Percentiles rank a stretch among this genome's conserved stretches.
phyloP scores from a whole-genome alignment of 2,888 invertebrate genomes.

The Dicranocentrus wangi region DNA sequence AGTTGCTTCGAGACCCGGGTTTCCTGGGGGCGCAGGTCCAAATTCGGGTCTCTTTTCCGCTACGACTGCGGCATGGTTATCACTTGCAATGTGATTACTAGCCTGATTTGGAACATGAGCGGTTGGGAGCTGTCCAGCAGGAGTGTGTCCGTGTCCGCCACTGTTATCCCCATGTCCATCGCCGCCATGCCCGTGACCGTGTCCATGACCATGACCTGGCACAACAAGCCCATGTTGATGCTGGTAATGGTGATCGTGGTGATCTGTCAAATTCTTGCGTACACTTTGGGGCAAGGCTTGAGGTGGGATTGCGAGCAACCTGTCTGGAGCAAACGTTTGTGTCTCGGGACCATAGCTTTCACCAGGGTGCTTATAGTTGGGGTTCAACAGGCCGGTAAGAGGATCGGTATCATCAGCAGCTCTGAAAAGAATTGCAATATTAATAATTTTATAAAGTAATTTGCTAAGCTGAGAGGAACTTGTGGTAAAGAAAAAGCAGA shows the following conservation, averaged over 20 bases:
- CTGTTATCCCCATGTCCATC: conserved; percentile 41
- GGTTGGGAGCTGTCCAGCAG: conserved; percentile 28
- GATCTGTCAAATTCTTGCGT: conserved; percentile 69
- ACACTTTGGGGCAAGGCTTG: conserved; percentile 67
- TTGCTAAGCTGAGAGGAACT: no score
- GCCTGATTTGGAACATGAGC: conserved; percentile 49
- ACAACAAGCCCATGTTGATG: conserved; percentile 66
- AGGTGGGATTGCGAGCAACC: conserved; percentile 64
- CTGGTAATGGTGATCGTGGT: conserved; percentile 68
- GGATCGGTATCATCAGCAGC: conserved; percentile 72
- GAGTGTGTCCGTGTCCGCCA: conserved; percentile 14
- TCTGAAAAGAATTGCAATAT: conserved; percentile 31
- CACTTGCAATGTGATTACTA: conserved; percentile 59
- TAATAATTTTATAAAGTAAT: no score
- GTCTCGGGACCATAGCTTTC: conserved; percentile 63
- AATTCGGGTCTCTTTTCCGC: conserved; percentile 70
- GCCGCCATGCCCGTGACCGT: conserved; percentile 52
- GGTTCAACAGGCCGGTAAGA: conserved; percentile 67
- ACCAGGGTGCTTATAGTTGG: conserved; percentile 67
- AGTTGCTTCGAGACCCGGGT: conserved; percentile 80
- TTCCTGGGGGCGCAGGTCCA: conserved; percentile 70
- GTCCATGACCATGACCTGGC: conserved; percentile 53
- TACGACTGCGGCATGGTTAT: conserved; percentile 35
- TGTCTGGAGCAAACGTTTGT: conserved; percentile 66
- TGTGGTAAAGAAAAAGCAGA: no score